Percentiles rank a stretch among this genome's conserved stretches.
Evolutionary conservation across 2,113 vertebrate genomes (phyloP).

Genomic region (Grammomys surdaster): DNA sequence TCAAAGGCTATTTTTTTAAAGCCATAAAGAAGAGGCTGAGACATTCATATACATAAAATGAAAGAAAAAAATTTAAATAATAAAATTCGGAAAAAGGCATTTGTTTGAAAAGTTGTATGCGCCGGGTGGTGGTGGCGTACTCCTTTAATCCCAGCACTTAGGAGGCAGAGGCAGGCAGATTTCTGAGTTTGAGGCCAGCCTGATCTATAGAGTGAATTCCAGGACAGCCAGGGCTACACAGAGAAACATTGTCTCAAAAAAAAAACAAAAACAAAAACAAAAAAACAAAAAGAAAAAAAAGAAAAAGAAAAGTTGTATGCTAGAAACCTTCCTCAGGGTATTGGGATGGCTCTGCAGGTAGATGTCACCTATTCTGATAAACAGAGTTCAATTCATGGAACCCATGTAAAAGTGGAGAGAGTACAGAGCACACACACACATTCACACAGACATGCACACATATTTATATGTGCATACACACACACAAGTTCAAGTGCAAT

Average conservation of each 20-base stretch:
- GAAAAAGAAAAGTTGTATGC: slow-evolving; percentile 2
- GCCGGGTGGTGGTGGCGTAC: too few relatives aligned
- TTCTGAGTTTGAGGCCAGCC: too few relatives aligned
- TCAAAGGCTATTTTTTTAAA: background rate
- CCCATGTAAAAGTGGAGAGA: background rate
- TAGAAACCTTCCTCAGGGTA: background rate
- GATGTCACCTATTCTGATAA: background rate
- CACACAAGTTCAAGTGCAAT: background rate
- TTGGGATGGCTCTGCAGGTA: background rate
- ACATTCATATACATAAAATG: background rate
- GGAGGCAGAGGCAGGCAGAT: too few relatives aligned
- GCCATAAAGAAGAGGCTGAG: background rate
- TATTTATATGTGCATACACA: too few relatives aligned
- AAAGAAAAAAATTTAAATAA: background rate
- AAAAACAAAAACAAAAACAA: too few relatives aligned
- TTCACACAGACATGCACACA: background rate
- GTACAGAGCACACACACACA: background rate
- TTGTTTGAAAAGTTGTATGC: slow-evolving; percentile 18
- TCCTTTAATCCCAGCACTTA: too few relatives aligned
- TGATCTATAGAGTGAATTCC: too few relatives aligned
- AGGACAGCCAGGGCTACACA: too few relatives aligned
- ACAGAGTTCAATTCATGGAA: background rate
- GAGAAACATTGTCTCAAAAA: too few relatives aligned
- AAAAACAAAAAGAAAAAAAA: too few relatives aligned
- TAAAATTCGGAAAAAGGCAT: background rate